A percentile compares a stretch with the other conserved stretches of the same genome.
These are phyloP conservation scores for Scaptodrosophila lebanonensis DNA, from an alignment of 1,140 invertebrate species.

Conservation along the genomic window DNA sequence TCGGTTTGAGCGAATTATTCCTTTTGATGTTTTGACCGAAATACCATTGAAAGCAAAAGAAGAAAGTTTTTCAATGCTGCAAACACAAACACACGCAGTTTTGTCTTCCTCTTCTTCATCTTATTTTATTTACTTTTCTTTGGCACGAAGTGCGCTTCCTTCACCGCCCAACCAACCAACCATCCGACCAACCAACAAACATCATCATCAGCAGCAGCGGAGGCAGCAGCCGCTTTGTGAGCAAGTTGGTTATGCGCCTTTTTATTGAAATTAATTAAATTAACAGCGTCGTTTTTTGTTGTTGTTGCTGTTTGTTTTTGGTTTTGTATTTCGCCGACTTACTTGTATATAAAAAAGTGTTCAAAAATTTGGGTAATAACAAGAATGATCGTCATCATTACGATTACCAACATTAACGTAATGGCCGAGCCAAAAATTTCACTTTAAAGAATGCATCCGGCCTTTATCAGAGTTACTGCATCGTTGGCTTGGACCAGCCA, in stretches of 20 bases:
- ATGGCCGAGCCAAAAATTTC: slow-evolving; percentile 40
- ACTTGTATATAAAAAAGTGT: slow-evolving; percentile 41
- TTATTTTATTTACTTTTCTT: not conserved
- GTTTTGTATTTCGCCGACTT: slow-evolving; percentile 19
- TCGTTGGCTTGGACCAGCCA: slow-evolving; percentile 27
- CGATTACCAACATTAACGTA: slow-evolving; percentile 17
- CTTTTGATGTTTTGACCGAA: slow-evolving; percentile 59
- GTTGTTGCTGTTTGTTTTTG: not conserved
- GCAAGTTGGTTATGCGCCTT: slow-evolving; percentile 55
- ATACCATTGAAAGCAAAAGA: slow-evolving; percentile 72
- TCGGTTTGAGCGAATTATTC: slow-evolving; percentile 24
- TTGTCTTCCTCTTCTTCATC: no score
- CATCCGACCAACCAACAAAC: no score
- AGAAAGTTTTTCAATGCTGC: slow-evolving; percentile 62
- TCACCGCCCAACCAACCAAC: no score
- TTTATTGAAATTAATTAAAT: slow-evolving; percentile 72
- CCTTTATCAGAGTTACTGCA: slow-evolving; percentile 20
- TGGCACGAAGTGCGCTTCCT: no score
- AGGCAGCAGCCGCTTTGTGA: slow-evolving; percentile 42
- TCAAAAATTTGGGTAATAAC: slow-evolving; percentile 1
- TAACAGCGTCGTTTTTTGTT: slow-evolving; percentile 49
- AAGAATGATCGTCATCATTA: slow-evolving; percentile 22
- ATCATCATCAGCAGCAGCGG: no score
- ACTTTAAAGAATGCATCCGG: slow-evolving; percentile 67
- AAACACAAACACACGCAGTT: no score